Evolutionary conservation across 2,888 invertebrate genomes (phyloP).

Genomic region (Pristionchus mayeri): DNA sequence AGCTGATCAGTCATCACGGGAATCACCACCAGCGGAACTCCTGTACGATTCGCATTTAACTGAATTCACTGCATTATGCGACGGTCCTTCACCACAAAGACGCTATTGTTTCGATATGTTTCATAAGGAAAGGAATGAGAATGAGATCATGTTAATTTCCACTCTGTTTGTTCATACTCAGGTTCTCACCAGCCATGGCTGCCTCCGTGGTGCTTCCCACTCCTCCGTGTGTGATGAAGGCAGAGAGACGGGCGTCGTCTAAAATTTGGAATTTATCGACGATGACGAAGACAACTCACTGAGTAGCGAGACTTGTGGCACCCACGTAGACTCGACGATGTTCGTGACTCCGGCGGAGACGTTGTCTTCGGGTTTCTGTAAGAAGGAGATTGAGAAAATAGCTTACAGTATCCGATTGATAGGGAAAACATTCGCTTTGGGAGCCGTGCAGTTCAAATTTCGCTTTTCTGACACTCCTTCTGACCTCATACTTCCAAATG

Average conservation of each 20-base stretch:
- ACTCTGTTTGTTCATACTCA: too few species aligned
- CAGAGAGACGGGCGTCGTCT: slow-evolving; percentile 53
- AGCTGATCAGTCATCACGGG: slow-evolving; percentile 78
- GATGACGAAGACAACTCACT: slow-evolving; percentile 39
- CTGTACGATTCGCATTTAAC: slow-evolving; percentile 50
- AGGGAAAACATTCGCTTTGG: too few species aligned
- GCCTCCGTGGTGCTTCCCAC: slow-evolving; percentile 57
- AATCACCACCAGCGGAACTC: slow-evolving; percentile 77
- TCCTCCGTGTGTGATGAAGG: slow-evolving; percentile 58
- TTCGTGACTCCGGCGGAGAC: not conserved
- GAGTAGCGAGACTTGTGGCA: slow-evolving; percentile 14
- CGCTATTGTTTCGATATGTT: too few species aligned
- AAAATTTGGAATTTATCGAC: not conserved
- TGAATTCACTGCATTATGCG: not conserved
- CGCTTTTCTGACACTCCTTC: not conserved
- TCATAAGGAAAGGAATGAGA: too few species aligned
- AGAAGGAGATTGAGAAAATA: too few species aligned
- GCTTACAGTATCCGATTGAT: too few species aligned
- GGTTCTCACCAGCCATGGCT: slow-evolving; percentile 49
- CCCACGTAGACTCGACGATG: slow-evolving; percentile 33
- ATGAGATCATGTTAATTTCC: not conserved
- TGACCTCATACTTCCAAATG: slow-evolving; percentile 63
- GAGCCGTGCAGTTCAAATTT: not conserved
- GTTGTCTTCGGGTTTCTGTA: slow-evolving; percentile 17
- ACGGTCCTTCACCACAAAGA: too few species aligned